These are phyloP conservation scores for Hemicordylus capensis DNA, from an alignment of 2,113 vertebrate genomes.

Conservation along the genomic window DNA sequence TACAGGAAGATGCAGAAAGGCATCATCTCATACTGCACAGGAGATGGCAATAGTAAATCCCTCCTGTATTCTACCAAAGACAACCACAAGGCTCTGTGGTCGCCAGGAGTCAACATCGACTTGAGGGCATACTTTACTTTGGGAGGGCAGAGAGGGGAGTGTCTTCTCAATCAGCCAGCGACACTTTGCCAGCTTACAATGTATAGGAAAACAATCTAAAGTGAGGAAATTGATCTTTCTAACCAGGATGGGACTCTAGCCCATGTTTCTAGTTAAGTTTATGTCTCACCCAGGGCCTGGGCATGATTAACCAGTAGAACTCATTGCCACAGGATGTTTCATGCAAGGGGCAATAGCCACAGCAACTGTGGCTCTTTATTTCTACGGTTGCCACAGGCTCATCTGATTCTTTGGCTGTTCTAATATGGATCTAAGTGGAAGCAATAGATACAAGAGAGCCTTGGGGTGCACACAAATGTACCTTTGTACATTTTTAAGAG, in stretches of 20 bases:
- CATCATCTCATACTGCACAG: too few relatives aligned
- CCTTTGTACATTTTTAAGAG: not conserved
- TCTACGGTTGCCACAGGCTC: too few relatives aligned
- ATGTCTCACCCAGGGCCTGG: not conserved
- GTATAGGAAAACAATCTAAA: not conserved
- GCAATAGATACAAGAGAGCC: not conserved
- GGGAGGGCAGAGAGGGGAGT: not conserved
- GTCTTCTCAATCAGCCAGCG: not conserved
- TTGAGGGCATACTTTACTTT: too few relatives aligned
- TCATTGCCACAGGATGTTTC: not conserved
- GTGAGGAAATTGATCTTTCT: not conserved
- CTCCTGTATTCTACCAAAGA: too few relatives aligned
- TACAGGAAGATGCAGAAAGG: too few relatives aligned
- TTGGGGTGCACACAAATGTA: not conserved
- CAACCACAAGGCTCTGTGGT: too few relatives aligned
- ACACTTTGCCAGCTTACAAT: not conserved
- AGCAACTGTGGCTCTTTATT: too few relatives aligned
- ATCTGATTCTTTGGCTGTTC: not conserved
- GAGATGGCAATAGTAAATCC: too few relatives aligned
- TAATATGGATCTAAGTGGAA: not conserved
- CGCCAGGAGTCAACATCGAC: too few relatives aligned
- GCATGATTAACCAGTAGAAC: not conserved
- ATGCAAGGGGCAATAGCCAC: not conserved
- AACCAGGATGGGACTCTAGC: too few relatives aligned
- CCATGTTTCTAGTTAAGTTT: too few relatives aligned